Base-by-base conservation (phyloP, 37 sponge, comb jelly and placozoan genomes). In the Petrosia ficiformis region DNA sequence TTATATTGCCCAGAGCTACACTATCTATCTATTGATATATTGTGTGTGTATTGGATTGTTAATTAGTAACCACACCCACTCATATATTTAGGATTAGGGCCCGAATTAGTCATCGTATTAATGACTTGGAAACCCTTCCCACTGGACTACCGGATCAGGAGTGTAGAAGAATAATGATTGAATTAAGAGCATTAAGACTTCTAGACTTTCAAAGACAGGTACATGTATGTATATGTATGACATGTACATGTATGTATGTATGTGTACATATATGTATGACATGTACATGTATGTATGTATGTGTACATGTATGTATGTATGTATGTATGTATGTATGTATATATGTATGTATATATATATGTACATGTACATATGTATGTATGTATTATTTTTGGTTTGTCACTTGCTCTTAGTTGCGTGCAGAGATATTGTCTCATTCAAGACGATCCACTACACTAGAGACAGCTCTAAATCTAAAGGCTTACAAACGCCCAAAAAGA, bases 381-480 rank as follows among this genome's bases (percentile, higher is more conserved):
- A 6, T 42, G 21, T 28, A 25, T 71, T 16, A 10, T 33, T 14
- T 8, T 71, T 26, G 40, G 3, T 26, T 71, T 38, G 31, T 21
- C 72, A 11, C 34, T 26, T 29, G 54, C 16, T 19, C 81, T 16
- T 66, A 92, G 93, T 81, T 98, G 1, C 84, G 99, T 11, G 44
- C 78, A 3, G 96, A 95, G 60, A 72, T 98, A 28, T 58, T 98
- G 2, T 71, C 77, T 35, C 86, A 83, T 32, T 77, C 83, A 41
- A 82, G 94, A 11, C 80, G 85, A 0, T 90, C 99, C 35, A 90
- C 99, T 29, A 98, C 92, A 1, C 89, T 98, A 30, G 96, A 92
- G 75, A 95, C 99, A 0, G 96, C 94, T 6, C 87, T 98, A 69
- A 98, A 98, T 77, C 82, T 96, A 59, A 85, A 80, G 76, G 90